Evolutionary conservation across 2,888 invertebrate genomes (phyloP), one percentile per base, ranked within the genome.

Genomic region (Ellobium chinense): DNA sequence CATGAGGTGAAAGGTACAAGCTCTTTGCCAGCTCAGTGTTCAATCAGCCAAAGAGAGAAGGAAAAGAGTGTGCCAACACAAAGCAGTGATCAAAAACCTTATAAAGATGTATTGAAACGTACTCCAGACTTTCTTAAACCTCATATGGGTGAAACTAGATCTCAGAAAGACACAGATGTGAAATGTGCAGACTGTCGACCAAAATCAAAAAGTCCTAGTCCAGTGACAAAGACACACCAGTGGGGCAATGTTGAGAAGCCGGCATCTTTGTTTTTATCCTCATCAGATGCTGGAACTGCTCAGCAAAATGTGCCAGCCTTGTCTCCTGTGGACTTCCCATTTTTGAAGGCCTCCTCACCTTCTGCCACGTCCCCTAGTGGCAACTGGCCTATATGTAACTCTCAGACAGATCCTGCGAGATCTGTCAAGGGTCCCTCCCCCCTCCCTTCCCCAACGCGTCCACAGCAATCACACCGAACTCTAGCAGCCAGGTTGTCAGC

Each of bases 291-390:
- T 12, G 62, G 0, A 0, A 18, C 3, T 1, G 34, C 27, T 14
- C 72, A 58, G 7, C 60, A 36, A 12, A 29, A 24, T 34, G 4
- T 39, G 18, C n/a, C 78, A 39, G 24, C 31, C 37, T 14, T 31
- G n/a, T 46, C 63, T 18, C 29, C 60, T 12, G 14, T 36, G 54
- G 70, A 70, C 63, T 69, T 60, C 60, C 37, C 60, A 58, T 27
- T 24, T 9, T 27, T 66, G 56, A 39, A 9, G 65, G n/a, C 65
- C 14, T 24, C 39, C 63, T 34, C 24, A 7, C 21, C 14, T n/a
- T 3, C 63, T 37, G 1, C 66, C 34, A 24, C 3, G n/a, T 36
- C 65, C 18, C 66, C 24, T 1, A 14, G n/a, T 36, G 60, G 72
- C 37, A 39, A 69, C 27, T 56, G 29, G 29, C 60, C 56, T 58